Evolutionary conservation across 2,797 vertebrate species (phyloP).

Genomic region (Cryptoblepharus egeriae): DNA sequence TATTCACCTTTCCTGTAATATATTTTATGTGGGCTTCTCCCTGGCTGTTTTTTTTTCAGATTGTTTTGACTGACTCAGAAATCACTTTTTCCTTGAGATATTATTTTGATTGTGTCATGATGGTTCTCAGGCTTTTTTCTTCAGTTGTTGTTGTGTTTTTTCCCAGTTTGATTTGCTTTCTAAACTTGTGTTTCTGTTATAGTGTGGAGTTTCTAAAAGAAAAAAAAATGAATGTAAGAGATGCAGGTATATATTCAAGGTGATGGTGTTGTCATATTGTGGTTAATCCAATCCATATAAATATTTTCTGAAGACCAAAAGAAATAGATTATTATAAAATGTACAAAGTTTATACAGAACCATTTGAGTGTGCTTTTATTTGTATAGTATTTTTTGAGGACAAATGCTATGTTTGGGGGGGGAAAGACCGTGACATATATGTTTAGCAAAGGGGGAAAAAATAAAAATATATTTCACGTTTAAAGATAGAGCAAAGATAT

Average conservation of each 20-base stretch:
- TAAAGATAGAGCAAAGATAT: conserved; percentile 78
- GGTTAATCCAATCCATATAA: conserved; percentile 85
- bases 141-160: conserved; percentile 54
- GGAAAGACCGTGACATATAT: conserved; percentile 76
- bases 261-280: conserved; percentile 91
- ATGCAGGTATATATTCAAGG: conserved; percentile 82
- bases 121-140: conserved; percentile 66
- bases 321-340: conserved; percentile 82
- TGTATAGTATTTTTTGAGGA: conserved; percentile 94
- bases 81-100: conserved; percentile 66
- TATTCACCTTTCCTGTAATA: conserved; percentile 64
- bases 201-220: conserved; percentile 77
- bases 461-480: conserved; percentile 75
- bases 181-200: conserved; percentile 69
- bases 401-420: conserved; percentile 91
- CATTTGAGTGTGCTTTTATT: conserved; percentile 87
- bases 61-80: conserved; percentile 66
- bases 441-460: conserved; percentile 75
- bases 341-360: conserved; percentile 91
- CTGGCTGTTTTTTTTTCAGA: conserved; percentile 69
- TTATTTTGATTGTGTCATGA: conserved; percentile 76
- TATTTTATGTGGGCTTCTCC: conserved; percentile 73
- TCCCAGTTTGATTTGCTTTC: conserved; percentile 73
- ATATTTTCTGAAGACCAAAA: conserved; percentile 90
- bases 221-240: conserved; percentile 89